A percentile compares a stretch with the other conserved stretches of the same genome.
Conservation (phyloP, 2,888 invertebrate species). For the Drosophila kambysellisi region DNA sequence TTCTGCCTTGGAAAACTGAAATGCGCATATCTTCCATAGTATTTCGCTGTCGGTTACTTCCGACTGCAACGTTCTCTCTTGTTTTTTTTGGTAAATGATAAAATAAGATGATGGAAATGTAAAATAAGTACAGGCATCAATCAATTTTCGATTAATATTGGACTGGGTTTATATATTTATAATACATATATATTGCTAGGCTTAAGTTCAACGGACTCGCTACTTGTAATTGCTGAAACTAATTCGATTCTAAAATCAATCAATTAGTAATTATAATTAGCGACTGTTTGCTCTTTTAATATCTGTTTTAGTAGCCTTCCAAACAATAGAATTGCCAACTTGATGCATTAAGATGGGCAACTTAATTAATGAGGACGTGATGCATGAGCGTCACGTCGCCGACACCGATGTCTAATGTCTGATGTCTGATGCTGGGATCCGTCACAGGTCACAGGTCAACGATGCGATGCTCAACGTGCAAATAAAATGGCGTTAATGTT, state of each 20-base stretch:
- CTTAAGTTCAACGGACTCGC: neutral
- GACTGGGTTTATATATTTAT: neutral
- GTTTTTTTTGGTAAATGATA: no score
- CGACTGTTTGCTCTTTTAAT: neutral
- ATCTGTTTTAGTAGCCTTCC: neutral
- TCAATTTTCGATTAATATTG: neutral
- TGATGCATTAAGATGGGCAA: conserved; percentile 52
- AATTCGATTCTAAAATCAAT: neutral
- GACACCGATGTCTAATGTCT: conserved; percentile 5
- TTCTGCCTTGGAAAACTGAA: no score
- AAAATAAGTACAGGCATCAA: no score
- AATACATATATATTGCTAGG: neutral
- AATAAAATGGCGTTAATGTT: conserved; percentile 70
- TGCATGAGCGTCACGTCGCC: conserved; percentile 64
- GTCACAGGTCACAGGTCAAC: conserved; percentile 59
- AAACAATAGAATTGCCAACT: conserved; percentile 17
- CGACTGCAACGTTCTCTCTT: no score
- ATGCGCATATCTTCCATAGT: no score
- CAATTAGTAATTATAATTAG: conserved; percentile 13
- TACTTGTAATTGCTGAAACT: neutral
- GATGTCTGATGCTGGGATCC: neutral
- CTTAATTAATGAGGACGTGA: conserved; percentile 67
- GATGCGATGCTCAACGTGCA: conserved; percentile 64
- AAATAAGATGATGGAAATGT: no score
- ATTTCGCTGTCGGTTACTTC: no score